These are phyloP conservation scores for Cirrhinus molitorella DNA, from an alignment of 2,797 vertebrate genomes.

Conservation along the genomic window DNA sequence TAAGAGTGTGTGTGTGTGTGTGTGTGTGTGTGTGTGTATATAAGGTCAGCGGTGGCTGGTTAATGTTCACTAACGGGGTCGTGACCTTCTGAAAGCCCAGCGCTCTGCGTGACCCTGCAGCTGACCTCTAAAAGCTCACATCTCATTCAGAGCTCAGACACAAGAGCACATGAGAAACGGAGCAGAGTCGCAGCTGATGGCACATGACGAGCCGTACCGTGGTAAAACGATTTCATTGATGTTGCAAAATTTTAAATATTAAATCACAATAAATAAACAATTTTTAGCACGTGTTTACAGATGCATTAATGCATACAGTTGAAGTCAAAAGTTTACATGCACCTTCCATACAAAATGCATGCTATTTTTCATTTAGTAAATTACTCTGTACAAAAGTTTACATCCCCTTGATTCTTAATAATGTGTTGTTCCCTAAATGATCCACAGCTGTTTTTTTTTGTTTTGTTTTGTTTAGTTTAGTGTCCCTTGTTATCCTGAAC, in stretches of 20 bases:
- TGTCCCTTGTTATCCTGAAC: too few species aligned
- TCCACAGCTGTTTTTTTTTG: too few species aligned
- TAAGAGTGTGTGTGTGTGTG: not conserved
- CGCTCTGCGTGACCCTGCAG: not conserved
- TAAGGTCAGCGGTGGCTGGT: not conserved
- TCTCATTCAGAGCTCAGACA: not conserved
- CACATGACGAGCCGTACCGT: not conserved
- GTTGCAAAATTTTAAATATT: too few species aligned
- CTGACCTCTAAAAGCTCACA: not conserved
- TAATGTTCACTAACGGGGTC: constrained; percentile 28
- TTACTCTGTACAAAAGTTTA: too few species aligned
- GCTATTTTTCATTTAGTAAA: too few species aligned
- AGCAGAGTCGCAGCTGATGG: not conserved
- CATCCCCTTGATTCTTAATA: too few species aligned
- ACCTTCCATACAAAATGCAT: too few species aligned
- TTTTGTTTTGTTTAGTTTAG: too few species aligned
- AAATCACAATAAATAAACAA: not conserved
- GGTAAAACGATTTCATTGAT: too few species aligned
- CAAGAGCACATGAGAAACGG: not conserved
- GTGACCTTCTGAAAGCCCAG: constrained; percentile 31
- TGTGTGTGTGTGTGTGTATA: not conserved
- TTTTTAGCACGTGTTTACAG: not conserved
- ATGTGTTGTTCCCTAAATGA: too few species aligned
- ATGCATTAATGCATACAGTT: not conserved
- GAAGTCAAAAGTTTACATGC: too few species aligned